Percentiles rank a stretch among this genome's conserved stretches.
These are phyloP conservation scores for Eucidaris tribuloides DNA, from an alignment of 35 echinoderm and acorn worm species.

Conservation along the genomic window DNA sequence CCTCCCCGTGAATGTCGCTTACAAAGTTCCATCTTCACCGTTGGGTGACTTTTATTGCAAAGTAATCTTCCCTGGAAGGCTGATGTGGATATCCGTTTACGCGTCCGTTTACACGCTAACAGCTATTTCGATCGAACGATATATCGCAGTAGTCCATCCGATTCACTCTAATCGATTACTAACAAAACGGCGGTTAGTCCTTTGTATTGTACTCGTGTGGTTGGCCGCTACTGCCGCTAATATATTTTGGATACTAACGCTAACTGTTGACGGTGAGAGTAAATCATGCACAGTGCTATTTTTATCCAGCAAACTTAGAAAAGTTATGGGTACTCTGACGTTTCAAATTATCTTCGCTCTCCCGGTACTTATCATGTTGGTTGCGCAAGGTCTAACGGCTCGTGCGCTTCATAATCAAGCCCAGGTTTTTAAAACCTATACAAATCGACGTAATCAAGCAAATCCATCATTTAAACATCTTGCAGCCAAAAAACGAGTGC, in stretches of 20 bases:
- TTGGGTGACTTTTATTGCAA: too few relatives aligned
- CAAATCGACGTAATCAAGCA: not conserved
- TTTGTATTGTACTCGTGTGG: not conserved
- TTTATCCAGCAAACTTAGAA: not conserved
- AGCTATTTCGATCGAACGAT: not conserved
- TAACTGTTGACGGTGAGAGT: not conserved
- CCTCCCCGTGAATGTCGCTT: too few relatives aligned
- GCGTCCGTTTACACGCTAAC: not conserved
- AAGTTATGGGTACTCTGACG: not conserved
- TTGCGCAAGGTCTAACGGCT: not conserved
- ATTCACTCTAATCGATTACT: not conserved
- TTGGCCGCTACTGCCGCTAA: not conserved
- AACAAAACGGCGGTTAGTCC: not conserved
- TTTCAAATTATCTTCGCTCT: not conserved
- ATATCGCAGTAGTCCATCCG: not conserved
- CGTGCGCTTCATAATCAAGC: not conserved
- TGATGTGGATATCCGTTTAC: not conserved
- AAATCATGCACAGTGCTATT: not conserved
- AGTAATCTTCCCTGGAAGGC: not conserved
- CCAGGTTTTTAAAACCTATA: not conserved
- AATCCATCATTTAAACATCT: not conserved
- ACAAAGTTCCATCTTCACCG: too few relatives aligned
- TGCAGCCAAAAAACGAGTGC: not conserved
- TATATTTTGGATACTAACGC: not conserved
- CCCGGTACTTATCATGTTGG: not conserved